phyloP scores from a whole-genome alignment of 2,113 vertebrate species.

The Chaetura pelagica region DNA sequence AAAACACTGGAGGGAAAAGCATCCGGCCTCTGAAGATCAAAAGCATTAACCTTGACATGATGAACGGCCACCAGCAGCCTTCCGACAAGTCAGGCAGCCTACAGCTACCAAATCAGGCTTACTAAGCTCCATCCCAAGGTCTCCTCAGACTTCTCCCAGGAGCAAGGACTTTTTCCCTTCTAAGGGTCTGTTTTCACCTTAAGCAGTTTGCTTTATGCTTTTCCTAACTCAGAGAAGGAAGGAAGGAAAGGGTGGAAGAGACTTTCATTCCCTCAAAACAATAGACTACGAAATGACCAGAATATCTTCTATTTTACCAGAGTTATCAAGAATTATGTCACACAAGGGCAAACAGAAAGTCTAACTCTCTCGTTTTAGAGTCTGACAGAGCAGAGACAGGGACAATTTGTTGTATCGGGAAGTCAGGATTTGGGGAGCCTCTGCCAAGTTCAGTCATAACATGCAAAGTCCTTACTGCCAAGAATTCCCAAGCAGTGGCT shows the following conservation, averaged over 20 bases:
- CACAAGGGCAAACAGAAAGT: not conserved
- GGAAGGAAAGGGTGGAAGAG: constrained; percentile 30
- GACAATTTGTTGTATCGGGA: too few species aligned
- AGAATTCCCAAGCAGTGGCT: not conserved
- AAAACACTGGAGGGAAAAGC: not conserved
- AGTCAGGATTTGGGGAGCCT: not conserved
- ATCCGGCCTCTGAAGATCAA: not conserved
- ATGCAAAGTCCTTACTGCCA: not conserved
- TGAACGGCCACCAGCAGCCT: not conserved
- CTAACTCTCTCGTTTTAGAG: accelerated
- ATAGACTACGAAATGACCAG: not conserved
- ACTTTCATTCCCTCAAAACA: not conserved
- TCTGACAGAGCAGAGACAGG: not conserved
- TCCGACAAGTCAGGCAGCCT: not conserved
- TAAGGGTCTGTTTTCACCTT: not conserved
- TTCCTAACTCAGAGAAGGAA: not conserved
- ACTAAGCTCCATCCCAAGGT: not conserved
- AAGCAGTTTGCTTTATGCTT: not conserved
- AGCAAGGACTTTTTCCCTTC: not conserved
- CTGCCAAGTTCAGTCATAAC: not conserved
- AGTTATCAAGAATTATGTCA: not conserved
- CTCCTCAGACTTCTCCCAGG: not conserved
- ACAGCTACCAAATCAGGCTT: not conserved
- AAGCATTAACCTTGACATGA: not conserved
- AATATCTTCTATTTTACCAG: not conserved